phyloP scores from a whole-genome alignment of 1,140 invertebrate species.

The Caligus rogercresseyi region DNA sequence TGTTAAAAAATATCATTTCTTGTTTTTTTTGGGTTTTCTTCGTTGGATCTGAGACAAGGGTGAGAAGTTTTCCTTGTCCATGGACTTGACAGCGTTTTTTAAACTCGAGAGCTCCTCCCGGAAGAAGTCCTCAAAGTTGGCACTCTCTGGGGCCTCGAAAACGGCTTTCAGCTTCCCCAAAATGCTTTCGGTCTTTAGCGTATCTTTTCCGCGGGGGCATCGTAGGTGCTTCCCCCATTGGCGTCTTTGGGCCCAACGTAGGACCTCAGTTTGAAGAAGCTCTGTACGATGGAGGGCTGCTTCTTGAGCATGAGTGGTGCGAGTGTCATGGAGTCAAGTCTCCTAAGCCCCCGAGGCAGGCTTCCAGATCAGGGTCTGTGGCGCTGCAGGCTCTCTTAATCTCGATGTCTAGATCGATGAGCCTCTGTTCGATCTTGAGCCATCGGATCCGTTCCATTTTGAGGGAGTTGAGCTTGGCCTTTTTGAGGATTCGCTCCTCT shows the following conservation, averaged over 20 bases:
- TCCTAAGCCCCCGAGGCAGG: slow-evolving; percentile 40
- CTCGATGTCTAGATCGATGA: slow-evolving; percentile 50
- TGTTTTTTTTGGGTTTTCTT: slow-evolving; percentile 1
- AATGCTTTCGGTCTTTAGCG: slow-evolving; percentile 3
- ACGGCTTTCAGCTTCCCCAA: not conserved
- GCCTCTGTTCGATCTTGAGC: slow-evolving; percentile 45
- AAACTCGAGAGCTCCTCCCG: not conserved
- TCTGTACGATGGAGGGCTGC: slow-evolving; percentile 60
- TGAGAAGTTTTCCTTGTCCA: slow-evolving; percentile 3
- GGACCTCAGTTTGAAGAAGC: slow-evolving; percentile 29
- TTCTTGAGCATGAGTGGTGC: slow-evolving; percentile 63
- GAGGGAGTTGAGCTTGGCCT: slow-evolving; percentile 29
- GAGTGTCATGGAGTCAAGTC: slow-evolving; percentile 43
- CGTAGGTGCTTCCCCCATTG: not conserved
- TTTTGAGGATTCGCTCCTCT: slow-evolving; percentile 33
- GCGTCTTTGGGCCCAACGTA: slow-evolving; percentile 7
- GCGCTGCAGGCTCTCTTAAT: slow-evolving; percentile 48
- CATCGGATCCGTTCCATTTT: slow-evolving; percentile 31
- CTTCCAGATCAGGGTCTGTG: slow-evolving; percentile 35
- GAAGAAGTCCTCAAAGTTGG: slow-evolving; percentile 7
- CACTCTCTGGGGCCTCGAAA: not conserved
- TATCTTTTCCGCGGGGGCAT: not conserved
- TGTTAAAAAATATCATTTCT: no score
- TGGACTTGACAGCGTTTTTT: not conserved
- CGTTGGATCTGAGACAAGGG: slow-evolving; percentile 4